Percentiles rank a stretch among this genome's conserved stretches.
Conservation (phyloP, 2,797 vertebrate genomes). For the Galago senegalensis region DNA sequence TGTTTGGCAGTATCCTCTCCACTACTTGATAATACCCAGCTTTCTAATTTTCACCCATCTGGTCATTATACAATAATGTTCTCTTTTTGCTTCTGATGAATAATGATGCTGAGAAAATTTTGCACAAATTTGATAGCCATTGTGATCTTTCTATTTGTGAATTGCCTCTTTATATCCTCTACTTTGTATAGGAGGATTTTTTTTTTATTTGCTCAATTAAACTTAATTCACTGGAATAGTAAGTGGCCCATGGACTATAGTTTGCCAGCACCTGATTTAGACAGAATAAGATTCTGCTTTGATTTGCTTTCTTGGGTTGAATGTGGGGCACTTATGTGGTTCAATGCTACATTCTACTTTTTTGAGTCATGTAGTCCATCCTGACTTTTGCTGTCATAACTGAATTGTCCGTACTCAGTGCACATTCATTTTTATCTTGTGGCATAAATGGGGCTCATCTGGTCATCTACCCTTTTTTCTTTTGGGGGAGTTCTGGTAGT, state of each 20-base stretch:
- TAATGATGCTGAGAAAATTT: not conserved
- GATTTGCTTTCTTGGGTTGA: constrained; percentile 12
- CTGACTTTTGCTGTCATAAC: not conserved
- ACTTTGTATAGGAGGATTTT: not conserved
- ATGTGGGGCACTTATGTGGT: not conserved
- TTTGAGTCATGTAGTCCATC: not conserved
- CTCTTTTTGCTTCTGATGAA: not conserved
- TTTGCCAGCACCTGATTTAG: not conserved
- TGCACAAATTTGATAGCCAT: not conserved
- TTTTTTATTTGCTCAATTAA: not conserved
- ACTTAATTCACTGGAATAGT: not conserved
- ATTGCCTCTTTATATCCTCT: not conserved
- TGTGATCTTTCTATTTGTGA: not conserved
- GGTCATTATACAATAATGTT: not conserved
- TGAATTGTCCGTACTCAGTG: not conserved
- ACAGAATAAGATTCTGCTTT: not conserved
- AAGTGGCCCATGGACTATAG: not conserved
- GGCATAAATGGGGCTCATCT: not conserved
- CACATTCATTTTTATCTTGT: not conserved
- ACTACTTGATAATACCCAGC: not conserved
- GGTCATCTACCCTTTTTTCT: not conserved
- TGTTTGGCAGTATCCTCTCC: not conserved
- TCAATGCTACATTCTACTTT: not conserved
- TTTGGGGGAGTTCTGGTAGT: not conserved
- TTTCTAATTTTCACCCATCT: not conserved